Percentiles rank a stretch among this genome's conserved stretches.
phyloP scores from a whole-genome alignment of 1,140 invertebrate genomes.

The Panulirus ornatus region DNA sequence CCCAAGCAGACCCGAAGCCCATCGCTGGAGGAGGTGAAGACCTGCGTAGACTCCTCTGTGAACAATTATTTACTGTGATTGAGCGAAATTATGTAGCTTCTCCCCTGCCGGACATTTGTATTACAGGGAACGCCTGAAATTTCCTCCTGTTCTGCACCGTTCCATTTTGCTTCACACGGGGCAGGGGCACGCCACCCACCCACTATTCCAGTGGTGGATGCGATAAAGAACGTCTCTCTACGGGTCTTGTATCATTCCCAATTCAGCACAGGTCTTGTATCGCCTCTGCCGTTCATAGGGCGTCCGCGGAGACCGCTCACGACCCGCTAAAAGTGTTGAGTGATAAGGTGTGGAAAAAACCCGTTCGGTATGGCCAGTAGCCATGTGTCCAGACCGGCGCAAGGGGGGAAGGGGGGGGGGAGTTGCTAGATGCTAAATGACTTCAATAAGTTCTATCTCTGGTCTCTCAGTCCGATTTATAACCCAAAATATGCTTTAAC shows the following conservation, averaged over 20 bases:
- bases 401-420: too few relatives aligned
- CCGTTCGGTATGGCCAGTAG: conserved; percentile 34
- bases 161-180: conserved; percentile 48
- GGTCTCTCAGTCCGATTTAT: conserved; percentile 39
- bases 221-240: conserved; percentile 8
- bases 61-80: conserved; percentile 72
- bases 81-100: conserved; percentile 71
- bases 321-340: conserved; percentile 38
- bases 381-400: conserved; percentile 29
- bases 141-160: neutral
- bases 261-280: conserved; percentile 11
- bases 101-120: conserved; percentile 70
- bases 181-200: neutral
- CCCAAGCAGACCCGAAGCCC: conserved; percentile 46
- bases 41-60: conserved; percentile 48
- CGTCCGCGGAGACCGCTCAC: neutral
- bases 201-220: neutral
- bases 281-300: neutral
- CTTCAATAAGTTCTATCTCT: conserved; percentile 61
- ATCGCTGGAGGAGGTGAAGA: conserved; percentile 29
- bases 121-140: conserved; percentile 43
- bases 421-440: conserved; percentile 61
- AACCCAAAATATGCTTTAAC: conserved; percentile 40
- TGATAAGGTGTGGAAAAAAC: conserved; percentile 59
- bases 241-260: conserved; percentile 22